Base-by-base conservation (phyloP, 2,113 vertebrate species). In the Aplodontia rufa region DNA sequence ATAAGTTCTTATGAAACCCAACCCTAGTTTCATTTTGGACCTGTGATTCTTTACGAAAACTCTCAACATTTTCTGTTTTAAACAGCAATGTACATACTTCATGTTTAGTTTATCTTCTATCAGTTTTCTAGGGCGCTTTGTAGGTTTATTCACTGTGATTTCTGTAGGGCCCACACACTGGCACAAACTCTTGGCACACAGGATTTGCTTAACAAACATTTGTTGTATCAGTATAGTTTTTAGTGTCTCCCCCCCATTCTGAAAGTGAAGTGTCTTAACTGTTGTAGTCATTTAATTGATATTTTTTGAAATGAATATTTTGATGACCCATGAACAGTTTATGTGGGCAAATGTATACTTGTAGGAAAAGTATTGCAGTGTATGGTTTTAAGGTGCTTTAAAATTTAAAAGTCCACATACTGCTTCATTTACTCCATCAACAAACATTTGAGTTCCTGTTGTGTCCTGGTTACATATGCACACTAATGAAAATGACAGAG, bases 261-360 rank as follows among this genome's bases (percentile, higher is more conserved):
- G 51, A 83, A 93, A 95, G 7, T 11, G 49, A 14, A 72, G 26
- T 10, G 11, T 91, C 32, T 75, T 90, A 68, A 76, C 32, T 92
- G 5, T 55, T 74, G 14, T 80, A n/a, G 79, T 49, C 11, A 69
- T 93, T 91, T 81, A 87, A 26, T 58, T 90, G 84, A 28, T 85
- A 64, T 49, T 95, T 92, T 37, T 79, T 82, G n/a, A 96, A 96
- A 60, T 85, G 84, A 68, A 17, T 81, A 68, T 76, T 92, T 17
- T 72, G 69, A 72, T 76, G 51, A 68, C 22, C 47, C 66, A 0
- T 66, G 49, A 93, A 88, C 92, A 60, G 47, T n/a, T 60, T 64
- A 20, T 88, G 42, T 85, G 74, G 55, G 84, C 28, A 83, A 20
- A 37, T 87, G 40, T 32, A 45, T 1, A 17, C 60, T 45, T 83